These are phyloP conservation scores for Liparis tanakae DNA, from an alignment of 2,797 vertebrate genomes.

Conservation along the genomic window DNA sequence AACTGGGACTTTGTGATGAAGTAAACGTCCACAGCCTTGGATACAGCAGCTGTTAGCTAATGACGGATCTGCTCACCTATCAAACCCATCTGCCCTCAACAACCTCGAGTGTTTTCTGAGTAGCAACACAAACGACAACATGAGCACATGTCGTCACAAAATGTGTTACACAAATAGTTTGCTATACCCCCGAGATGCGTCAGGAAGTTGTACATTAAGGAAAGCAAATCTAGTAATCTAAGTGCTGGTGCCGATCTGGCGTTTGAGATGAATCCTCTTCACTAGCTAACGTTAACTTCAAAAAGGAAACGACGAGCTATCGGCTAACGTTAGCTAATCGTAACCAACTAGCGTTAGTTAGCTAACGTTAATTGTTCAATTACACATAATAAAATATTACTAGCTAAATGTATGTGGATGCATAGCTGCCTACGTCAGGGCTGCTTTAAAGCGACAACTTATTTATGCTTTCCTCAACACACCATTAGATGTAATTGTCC, in stretches of 20 bases:
- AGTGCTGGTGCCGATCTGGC: background rate
- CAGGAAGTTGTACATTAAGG: background rate
- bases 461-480: background rate
- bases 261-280: conserved; percentile 34
- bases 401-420: background rate
- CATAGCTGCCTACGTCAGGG: fast-evolving
- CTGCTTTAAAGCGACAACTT: background rate
- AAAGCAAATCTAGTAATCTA: background rate
- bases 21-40: background rate
- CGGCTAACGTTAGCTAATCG: conserved; percentile 36
- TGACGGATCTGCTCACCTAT: conserved; percentile 33
- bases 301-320: conserved; percentile 43
- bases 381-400: background rate
- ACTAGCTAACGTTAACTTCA: conserved; percentile 28
- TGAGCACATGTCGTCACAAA: conserved; percentile 73
- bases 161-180: conserved; percentile 59
- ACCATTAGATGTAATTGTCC: background rate
- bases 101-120: conserved; percentile 26
- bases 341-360: conserved; percentile 29
- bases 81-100: conserved; percentile 40
- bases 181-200: conserved; percentile 5
- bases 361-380: conserved; percentile 17
- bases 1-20: background rate
- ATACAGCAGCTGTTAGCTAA: conserved; percentile 51
- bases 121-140: conserved; percentile 72